phyloP scores from a whole-genome alignment of 2,113 vertebrate genomes.

The Monopterus albus region DNA sequence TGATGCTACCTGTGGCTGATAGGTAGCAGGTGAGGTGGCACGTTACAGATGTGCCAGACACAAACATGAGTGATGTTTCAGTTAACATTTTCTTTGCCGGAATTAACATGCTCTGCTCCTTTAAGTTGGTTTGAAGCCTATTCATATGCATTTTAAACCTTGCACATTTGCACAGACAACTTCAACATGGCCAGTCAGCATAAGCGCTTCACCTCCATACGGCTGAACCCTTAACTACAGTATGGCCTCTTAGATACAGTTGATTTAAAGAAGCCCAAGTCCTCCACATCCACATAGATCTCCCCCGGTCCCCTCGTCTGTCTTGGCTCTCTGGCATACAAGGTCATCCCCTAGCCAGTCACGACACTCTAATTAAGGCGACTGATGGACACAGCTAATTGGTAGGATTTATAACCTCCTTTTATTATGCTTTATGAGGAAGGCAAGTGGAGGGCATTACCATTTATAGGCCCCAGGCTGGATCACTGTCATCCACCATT shows the following conservation, averaged over 20 bases:
- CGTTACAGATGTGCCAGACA: no score
- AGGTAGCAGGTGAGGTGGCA: no score
- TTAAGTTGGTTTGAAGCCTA: conserved; percentile 16
- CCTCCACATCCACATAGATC: conserved; percentile 62
- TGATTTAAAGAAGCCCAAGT: conserved; percentile 67
- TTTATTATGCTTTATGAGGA: conserved; percentile 86
- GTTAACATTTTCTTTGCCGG: background rate
- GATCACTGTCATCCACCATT: conserved; percentile 65
- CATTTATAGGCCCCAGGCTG: conserved; percentile 82
- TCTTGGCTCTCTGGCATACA: conserved; percentile 78
- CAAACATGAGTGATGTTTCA: background rate
- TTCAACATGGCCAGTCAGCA: conserved; percentile 48
- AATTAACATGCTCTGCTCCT: background rate
- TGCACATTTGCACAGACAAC: conserved; percentile 39
- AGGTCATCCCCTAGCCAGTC: conserved; percentile 83
- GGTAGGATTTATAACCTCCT: conserved; percentile 84
- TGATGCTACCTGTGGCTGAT: no score
- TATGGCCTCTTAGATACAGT: conserved; percentile 54
- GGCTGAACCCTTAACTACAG: conserved; percentile 50
- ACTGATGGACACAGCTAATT: conserved; percentile 87
- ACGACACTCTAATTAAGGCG: conserved; percentile 85
- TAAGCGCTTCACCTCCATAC: conserved; percentile 37
- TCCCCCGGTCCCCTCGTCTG: conserved; percentile 62
- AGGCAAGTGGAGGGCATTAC: conserved; percentile 84
- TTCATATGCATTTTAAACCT: conserved; percentile 26